Percentiles rank a stretch among this genome's conserved stretches.
These are phyloP conservation scores for Parambassis ranga DNA, from an alignment of 2,797 vertebrate genomes.

Conservation along the genomic window DNA sequence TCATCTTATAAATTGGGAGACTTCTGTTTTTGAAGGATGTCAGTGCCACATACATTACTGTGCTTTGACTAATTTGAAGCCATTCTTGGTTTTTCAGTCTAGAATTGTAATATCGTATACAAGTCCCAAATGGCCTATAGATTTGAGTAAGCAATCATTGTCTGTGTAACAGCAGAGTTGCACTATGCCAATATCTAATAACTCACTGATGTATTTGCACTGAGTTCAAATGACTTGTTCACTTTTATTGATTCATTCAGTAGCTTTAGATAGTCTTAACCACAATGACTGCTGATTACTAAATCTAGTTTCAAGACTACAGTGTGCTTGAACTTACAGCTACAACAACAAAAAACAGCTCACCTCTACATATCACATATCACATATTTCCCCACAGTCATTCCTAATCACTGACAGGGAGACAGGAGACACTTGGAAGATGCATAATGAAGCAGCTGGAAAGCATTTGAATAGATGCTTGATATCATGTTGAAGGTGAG, in stretches of 20 bases:
- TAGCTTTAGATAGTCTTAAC: neutral
- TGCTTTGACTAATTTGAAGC: constrained; percentile 2
- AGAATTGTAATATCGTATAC: constrained; percentile 1
- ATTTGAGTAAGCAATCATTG: neutral
- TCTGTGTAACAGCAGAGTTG: neutral
- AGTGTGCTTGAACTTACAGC: constrained; percentile 18
- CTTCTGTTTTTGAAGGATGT: constrained; percentile 39
- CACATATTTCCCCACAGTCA: neutral
- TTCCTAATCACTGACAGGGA: constrained; percentile 28
- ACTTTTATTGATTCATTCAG: neutral
- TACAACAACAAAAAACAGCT: constrained; percentile 7
- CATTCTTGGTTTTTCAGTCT: neutral
- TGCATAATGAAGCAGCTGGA: constrained; percentile 24
- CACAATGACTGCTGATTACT: neutral
- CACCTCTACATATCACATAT: neutral
- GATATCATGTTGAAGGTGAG: constrained; percentile 6
- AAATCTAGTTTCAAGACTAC: neutral
- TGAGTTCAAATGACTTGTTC: neutral
- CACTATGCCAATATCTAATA: neutral
- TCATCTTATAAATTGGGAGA: constrained; percentile 35
- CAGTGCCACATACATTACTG: constrained; percentile 23
- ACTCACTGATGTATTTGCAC: neutral
- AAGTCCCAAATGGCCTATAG: neutral
- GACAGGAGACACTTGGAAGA: constrained; percentile 22
- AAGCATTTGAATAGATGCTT: constrained; percentile 29